Percentiles rank a stretch among this genome's conserved stretches.
Conservation (phyloP, 2,797 vertebrate genomes). For the Novumbra hubbsi region DNA sequence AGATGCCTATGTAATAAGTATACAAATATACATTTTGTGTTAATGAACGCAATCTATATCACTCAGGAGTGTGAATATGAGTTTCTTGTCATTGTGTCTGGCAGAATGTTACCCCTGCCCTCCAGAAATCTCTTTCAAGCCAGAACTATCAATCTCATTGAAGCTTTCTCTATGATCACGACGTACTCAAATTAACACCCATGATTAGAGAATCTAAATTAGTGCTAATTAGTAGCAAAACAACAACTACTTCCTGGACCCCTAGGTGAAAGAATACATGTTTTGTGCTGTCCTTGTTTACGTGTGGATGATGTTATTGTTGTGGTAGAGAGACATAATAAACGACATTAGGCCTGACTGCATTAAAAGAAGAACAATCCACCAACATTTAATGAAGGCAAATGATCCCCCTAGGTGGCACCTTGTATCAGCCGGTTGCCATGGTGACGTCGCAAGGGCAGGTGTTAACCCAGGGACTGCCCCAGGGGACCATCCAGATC, state of each 20-base stretch:
- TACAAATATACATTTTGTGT: background rate
- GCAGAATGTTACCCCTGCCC: constrained; percentile 70
- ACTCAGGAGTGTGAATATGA: background rate
- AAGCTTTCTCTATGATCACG: constrained; percentile 58
- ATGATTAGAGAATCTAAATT: constrained; percentile 63
- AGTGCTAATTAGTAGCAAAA: constrained; percentile 62
- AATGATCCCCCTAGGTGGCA: constrained; percentile 84
- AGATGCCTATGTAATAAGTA: background rate
- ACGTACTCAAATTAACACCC: constrained; percentile 59
- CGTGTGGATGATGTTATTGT: constrained; percentile 38
- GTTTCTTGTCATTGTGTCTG: constrained; percentile 50
- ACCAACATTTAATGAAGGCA: constrained; percentile 59
- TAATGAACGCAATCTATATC: background rate
- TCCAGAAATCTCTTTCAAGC: constrained; percentile 67
- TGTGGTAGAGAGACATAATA: constrained; percentile 46
- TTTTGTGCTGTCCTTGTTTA: constrained; percentile 38
- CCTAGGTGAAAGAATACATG: constrained; percentile 44
- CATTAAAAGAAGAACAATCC: constrained; percentile 28
- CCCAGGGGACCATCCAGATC: constrained; percentile 94
- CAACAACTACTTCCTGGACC: constrained; percentile 23
- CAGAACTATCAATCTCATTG: constrained; percentile 66
- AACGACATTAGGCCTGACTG: constrained; percentile 21
- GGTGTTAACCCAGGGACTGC: constrained; percentile 92
- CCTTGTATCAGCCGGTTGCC: constrained; percentile 97
- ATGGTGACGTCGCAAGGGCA: constrained; percentile 99